A percentile compares a stretch with the other conserved stretches of the same genome.
These are phyloP conservation scores for Tipula confusa DNA, from an alignment of 2,888 invertebrate genomes.

Conservation along the genomic window DNA sequence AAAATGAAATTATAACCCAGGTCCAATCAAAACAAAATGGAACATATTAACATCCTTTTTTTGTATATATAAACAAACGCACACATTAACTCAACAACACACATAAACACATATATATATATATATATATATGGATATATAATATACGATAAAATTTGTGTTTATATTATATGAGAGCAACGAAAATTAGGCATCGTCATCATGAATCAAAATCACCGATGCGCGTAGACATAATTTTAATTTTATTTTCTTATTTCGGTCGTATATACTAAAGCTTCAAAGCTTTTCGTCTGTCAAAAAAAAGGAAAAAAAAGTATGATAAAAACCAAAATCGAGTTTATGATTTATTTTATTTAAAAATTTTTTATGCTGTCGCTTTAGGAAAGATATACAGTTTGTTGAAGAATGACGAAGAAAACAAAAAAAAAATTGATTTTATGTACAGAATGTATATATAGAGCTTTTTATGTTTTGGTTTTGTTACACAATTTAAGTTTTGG, in stretches of 20 bases:
- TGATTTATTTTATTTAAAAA: background rate
- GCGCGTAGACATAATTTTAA: slow-evolving; percentile 1
- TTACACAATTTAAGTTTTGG: background rate
- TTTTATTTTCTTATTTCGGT: background rate
- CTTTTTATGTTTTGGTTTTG: background rate
- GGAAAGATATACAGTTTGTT: background rate
- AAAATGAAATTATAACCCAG: background rate
- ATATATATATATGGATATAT: background rate
- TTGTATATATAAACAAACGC: background rate
- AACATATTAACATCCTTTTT: background rate
- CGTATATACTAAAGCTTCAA: background rate
- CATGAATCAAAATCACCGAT: slow-evolving; percentile 3
- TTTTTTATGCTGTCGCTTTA: background rate
- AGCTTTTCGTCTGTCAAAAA: background rate
- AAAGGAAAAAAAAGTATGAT: background rate
- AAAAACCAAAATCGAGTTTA: background rate
- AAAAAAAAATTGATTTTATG: background rate
- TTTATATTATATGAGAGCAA: background rate
- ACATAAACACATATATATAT: background rate
- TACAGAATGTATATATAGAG: background rate
- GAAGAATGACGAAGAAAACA: background rate
- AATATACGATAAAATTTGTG: background rate
- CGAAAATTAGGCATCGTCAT: background rate
- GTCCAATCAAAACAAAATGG: background rate
- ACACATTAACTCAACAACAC: background rate